These are phyloP conservation scores for Ophion ellenae DNA, from an alignment of 2,888 invertebrate genomes.

Conservation along the genomic window DNA sequence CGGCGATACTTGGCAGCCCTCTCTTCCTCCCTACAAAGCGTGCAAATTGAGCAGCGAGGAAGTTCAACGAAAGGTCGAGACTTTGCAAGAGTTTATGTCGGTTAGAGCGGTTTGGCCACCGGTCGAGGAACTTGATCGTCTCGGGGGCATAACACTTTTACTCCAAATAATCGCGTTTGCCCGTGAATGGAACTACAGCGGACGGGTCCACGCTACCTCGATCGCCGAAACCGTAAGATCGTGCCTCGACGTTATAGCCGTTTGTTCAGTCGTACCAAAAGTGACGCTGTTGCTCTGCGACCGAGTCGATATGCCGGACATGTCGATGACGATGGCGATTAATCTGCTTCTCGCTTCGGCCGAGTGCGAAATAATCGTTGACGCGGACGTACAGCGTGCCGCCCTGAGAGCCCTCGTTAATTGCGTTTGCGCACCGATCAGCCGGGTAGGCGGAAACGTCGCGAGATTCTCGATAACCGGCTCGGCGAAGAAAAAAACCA, in stretches of 20 bases:
- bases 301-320: conserved; percentile 91
- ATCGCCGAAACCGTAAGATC: conserved; percentile 92
- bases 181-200: conserved; percentile 96
- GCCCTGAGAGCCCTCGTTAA: conserved; percentile 96
- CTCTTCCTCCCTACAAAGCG: conserved; percentile 84
- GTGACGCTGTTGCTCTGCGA: conserved; percentile 91
- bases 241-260: conserved; percentile 94
- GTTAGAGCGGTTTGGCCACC: conserved; percentile 93
- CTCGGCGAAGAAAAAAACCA: conserved; percentile 87
- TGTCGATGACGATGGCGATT: conserved; percentile 88
- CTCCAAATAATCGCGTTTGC: conserved; percentile 94
- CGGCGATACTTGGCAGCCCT: conserved; percentile 79
- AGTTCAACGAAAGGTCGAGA: conserved; percentile 93
- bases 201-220: conserved; percentile 85
- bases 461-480: conserved; percentile 84
- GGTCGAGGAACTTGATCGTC: conserved; percentile 92
- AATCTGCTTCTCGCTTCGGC: conserved; percentile 87
- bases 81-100: conserved; percentile 90
- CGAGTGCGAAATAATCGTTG: conserved; percentile 95
- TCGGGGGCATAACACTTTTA: conserved; percentile 93
- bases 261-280: conserved; percentile 95
- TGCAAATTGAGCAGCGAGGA: conserved; percentile 89
- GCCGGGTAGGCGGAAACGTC: conserved; percentile 85
- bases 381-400: conserved; percentile 96
- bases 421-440: conserved; percentile 96